These are phyloP conservation scores for Ficedula albicollis DNA, from an alignment of 2,797 vertebrate species.

Conservation along the genomic window DNA sequence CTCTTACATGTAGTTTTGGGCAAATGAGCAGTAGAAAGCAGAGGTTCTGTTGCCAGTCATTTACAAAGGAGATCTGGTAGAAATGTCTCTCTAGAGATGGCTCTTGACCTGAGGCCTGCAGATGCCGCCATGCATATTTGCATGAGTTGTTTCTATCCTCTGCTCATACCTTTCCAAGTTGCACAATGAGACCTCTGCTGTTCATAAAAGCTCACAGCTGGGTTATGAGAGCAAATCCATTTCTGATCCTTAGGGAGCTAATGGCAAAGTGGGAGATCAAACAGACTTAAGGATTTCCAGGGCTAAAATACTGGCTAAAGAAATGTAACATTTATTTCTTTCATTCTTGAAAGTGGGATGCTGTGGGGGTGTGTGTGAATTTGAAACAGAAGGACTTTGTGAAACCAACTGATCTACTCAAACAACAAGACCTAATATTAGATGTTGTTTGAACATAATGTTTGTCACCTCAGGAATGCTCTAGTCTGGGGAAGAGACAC, in stretches of 20 bases:
- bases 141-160: not conserved
- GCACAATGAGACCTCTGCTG: not conserved
- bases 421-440: not conserved
- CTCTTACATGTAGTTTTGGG: not conserved
- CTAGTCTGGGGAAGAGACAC: not conserved
- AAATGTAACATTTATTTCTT: not conserved
- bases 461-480: not conserved
- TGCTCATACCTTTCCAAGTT: rapidly evolving
- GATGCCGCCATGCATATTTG: rapidly evolving
- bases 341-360: not conserved
- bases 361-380: too few relatives aligned
- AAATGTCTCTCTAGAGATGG: not conserved
- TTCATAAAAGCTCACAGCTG: not conserved
- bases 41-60: not conserved
- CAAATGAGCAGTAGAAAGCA: not conserved
- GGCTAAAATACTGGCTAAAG: not conserved
- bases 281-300: not conserved
- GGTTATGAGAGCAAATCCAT: not conserved
- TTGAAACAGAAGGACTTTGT: not conserved
- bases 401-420: not conserved
- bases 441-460: not conserved
- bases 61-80: not conserved
- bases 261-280: not conserved
- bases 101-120: not conserved
- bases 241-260: not conserved